Evolutionary conservation across 2,797 vertebrate genomes (phyloP), one percentile per base, ranked within the genome.

Genomic region (Hippoglossus hippoglossus): DNA sequence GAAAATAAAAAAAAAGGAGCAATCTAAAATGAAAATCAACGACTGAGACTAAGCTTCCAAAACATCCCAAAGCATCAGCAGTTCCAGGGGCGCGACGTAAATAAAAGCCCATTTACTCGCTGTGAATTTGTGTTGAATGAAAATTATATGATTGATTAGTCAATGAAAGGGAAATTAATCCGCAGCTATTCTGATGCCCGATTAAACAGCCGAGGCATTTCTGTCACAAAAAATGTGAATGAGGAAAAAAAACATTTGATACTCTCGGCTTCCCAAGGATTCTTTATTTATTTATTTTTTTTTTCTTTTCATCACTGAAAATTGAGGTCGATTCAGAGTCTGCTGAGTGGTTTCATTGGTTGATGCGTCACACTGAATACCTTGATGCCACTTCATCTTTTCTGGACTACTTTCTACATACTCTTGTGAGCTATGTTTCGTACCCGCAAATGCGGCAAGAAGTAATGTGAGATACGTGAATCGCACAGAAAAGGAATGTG

Each of bases 341-440:
- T 46, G 44, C 44, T 7, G 44, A 19, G 44, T 18, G 44, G 44
- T 18, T 46, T 18, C 44, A 46, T 19, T 19, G 44, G 44, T 46
- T 19, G 13, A 46, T 6, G 6, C 16, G 3, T 46, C 46, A 5
- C 6, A 44, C 41, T 18, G 4, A 18, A 44, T n/a, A 49, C 19
- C 46, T 39, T 54, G 31, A 58, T 54, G 13, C 57, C 6, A 49
- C 44, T 60, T 22, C 49, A 24, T 51, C 6, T 46, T 75, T 75
- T 49, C 18, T 68, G 18, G n/a, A 59, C 63, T 55, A 28, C 26
- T 28, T 5, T 28, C 26, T 67, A 49, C 51, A 50, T 21, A 57
- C 36, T 39, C 26, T 53, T 51, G 21, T 15, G 7, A 7, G 15
- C 3, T 59, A 16, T 9, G 8, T 68, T 41, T 41, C 3, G 3